A percentile compares a stretch with the other conserved stretches of the same genome.
These are phyloP conservation scores for Sycophila sp. DNA, from an alignment of 1,140 invertebrate species.

Conservation along the genomic window DNA sequence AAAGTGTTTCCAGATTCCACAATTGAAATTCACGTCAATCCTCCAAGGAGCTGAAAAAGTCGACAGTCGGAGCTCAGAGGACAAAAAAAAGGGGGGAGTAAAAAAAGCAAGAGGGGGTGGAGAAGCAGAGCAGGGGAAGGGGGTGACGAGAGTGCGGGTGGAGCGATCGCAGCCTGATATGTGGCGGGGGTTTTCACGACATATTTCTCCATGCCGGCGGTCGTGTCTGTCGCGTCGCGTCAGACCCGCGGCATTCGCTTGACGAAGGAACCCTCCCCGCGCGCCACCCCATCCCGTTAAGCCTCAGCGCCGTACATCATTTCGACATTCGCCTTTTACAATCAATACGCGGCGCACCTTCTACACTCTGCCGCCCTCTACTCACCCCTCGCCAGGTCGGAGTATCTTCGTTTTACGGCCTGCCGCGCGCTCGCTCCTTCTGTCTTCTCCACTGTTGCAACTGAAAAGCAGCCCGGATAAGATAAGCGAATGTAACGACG, in stretches of 20 bases:
- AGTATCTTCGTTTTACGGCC: slow-evolving; percentile 1
- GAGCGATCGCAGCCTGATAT: no score
- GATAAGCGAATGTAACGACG: not conserved
- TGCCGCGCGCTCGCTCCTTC: no score
- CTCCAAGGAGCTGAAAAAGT: not conserved
- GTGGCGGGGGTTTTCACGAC: no score
- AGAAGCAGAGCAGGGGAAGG: not conserved
- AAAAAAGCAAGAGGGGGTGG: not conserved
- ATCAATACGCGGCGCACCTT: slow-evolving; percentile 8
- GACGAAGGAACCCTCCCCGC: not conserved
- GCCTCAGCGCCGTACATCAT: not conserved
- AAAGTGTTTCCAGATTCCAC: not conserved
- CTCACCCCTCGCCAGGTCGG: not conserved
- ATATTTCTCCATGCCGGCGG: not conserved
- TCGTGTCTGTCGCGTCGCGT: not conserved
- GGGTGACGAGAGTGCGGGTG: not conserved
- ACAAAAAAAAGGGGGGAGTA: not conserved
- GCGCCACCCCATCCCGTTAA: not conserved
- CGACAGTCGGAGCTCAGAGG: not conserved
- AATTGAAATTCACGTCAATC: slow-evolving; percentile 23
- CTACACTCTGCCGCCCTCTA: not conserved
- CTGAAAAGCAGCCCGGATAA: slow-evolving; percentile 1
- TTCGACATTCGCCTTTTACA: not conserved
- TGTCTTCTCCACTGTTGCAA: no score
- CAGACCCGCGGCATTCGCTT: not conserved